Evolutionary conservation across 2,113 vertebrate species (phyloP).

Genomic region (Leucosticte australis): DNA sequence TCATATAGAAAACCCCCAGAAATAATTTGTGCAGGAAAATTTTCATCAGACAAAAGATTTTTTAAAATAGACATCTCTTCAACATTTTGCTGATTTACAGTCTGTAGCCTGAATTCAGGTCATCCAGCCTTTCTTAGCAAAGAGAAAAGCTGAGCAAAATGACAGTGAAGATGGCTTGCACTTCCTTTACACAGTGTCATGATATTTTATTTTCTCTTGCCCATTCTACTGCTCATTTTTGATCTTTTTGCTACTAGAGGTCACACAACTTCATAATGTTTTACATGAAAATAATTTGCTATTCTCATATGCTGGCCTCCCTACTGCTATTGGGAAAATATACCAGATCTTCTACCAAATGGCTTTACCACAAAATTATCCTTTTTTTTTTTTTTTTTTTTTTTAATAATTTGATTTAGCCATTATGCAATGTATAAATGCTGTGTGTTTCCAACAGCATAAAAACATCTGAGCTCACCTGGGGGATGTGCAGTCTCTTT

Average conservation of each 20-base stretch:
- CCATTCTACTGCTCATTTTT: background rate
- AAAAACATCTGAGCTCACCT: background rate
- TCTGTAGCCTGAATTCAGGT: background rate
- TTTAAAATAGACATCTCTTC: background rate
- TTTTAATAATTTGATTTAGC: background rate
- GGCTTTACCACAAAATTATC: background rate
- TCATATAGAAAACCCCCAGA: background rate
- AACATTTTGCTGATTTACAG: background rate
- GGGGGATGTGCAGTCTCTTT: background rate
- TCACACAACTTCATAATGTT: background rate
- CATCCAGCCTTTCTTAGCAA: background rate
- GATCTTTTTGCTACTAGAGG: background rate
- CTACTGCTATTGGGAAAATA: background rate
- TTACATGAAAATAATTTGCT: background rate
- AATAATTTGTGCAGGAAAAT: background rate
- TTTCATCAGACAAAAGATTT: background rate
- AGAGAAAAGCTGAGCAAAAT: background rate
- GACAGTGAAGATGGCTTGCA: background rate
- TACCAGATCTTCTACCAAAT: background rate
- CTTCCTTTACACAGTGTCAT: background rate
- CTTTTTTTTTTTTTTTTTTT: too few species aligned
- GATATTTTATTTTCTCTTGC: background rate
- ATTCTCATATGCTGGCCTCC: background rate
- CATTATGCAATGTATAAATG: background rate
- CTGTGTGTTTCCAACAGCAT: background rate